These are phyloP conservation scores for Ganaspis sp. DNA, from an alignment of 1,140 invertebrate genomes.

Conservation along the genomic window DNA sequence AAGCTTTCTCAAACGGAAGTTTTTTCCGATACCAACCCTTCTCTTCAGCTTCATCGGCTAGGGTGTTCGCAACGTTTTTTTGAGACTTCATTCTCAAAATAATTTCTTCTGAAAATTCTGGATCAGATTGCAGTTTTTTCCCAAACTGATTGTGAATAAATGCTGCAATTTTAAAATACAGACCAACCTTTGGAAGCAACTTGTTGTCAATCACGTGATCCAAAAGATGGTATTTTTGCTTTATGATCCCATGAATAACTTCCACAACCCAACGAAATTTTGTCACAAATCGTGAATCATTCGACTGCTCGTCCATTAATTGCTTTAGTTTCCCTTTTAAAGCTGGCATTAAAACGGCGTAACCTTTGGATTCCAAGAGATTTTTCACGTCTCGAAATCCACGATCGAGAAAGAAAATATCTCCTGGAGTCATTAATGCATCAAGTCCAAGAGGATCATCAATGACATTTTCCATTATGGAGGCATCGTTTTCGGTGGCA, in stretches of 20 bases:
- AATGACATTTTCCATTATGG: conserved; percentile 45
- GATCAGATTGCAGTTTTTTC: conserved; percentile 45
- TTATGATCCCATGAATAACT: conserved; percentile 56
- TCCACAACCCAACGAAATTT: conserved; percentile 63
- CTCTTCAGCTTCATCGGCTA: conserved; percentile 44
- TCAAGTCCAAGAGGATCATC: conserved; percentile 32
- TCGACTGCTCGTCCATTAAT: conserved; percentile 43
- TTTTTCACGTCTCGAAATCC: conserved; percentile 52
- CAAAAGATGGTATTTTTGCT: conserved; percentile 35
- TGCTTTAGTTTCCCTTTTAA: conserved; percentile 49
- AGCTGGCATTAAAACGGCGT: conserved; percentile 49
- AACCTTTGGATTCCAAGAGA: conserved; percentile 39
- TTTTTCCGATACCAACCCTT: conserved; percentile 42
- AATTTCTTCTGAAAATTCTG: conserved; percentile 40
- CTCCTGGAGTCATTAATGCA: conserved; percentile 8
- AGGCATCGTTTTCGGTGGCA: conserved; percentile 45
- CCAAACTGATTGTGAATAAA: conserved; percentile 46
- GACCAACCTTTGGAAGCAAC: no score
- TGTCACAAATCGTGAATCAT: conserved; percentile 51
- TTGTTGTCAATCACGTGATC: no score
- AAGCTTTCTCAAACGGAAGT: conserved; percentile 38
- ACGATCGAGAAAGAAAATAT: conserved; percentile 50
- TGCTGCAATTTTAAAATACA: no score
- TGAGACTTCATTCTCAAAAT: conserved; percentile 25
- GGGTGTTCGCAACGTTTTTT: conserved; percentile 42